These are phyloP conservation scores for Sycophila sp. DNA, from an alignment of 1,140 invertebrate species.

Conservation along the genomic window DNA sequence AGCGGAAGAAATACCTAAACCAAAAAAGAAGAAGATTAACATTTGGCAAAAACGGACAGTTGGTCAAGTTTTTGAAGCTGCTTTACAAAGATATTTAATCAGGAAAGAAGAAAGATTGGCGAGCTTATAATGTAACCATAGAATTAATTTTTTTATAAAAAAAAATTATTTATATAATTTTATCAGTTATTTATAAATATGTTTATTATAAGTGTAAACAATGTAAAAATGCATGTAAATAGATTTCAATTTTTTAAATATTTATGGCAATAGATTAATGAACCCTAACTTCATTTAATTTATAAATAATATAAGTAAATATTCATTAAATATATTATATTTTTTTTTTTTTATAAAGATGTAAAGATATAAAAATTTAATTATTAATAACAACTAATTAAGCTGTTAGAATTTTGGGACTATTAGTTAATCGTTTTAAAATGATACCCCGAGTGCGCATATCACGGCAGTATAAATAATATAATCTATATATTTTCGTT, in stretches of 20 bases:
- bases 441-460: no score
- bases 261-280: no score
- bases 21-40: conserved; percentile 67
- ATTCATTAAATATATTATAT: no score
- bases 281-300: no score
- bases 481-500: background rate
- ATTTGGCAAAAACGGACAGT: conserved; percentile 89
- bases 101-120: conserved; percentile 72
- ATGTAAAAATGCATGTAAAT: no score
- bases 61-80: conserved; percentile 81
- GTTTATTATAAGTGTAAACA: background rate
- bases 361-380: background rate
- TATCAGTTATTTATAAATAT: background rate
- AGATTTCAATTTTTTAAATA: no score
- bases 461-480: no score
- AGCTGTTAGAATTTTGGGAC: no score
- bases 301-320: no score
- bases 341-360: background rate
- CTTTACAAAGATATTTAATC: conserved; percentile 82
- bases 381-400: background rate
- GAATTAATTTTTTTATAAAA: background rate
- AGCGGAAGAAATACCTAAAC: conserved; percentile 37
- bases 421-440: no score
- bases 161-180: background rate
- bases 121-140: conserved; percentile 29